Conservation (phyloP, 2,113 vertebrate genomes). For the Orycteropus afer region DNA sequence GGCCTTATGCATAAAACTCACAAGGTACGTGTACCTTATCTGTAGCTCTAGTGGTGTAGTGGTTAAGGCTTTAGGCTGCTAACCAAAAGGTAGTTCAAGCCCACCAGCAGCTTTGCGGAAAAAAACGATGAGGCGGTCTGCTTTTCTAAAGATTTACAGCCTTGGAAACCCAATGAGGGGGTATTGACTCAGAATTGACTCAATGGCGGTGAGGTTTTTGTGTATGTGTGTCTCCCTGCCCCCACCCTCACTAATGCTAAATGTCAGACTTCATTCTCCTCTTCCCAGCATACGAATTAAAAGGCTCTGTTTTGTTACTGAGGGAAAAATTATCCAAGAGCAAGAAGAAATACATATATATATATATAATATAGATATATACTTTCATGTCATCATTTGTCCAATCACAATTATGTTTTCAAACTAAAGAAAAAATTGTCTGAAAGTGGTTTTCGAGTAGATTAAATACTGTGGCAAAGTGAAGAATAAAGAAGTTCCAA, state of each 20-base stretch:
- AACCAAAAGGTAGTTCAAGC: too few species aligned
- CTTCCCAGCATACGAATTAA: conserved; percentile 25
- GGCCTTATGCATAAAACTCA: not conserved
- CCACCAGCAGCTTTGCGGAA: too few species aligned
- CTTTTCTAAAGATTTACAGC: too few species aligned
- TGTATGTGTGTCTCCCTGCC: too few species aligned
- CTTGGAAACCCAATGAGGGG: too few species aligned
- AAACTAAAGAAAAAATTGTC: conserved; percentile 21
- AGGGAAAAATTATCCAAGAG: not conserved
- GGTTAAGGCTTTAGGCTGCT: too few species aligned
- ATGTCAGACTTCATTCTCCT: not conserved
- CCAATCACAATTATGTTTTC: conserved; percentile 46
- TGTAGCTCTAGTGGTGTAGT: too few species aligned
- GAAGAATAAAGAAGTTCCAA: conserved; percentile 48
- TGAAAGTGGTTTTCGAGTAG: conserved; percentile 43
- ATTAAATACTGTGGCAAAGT: conserved; percentile 51
- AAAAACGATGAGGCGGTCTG: too few species aligned
- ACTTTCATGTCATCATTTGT: not conserved
- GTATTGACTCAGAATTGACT: too few species aligned
- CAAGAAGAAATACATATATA: not conserved
- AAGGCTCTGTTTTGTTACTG: conserved; percentile 43
- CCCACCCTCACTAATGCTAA: not conserved
- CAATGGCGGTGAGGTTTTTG: too few species aligned
- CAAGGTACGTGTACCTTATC: not conserved
- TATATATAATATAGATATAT: not conserved